These are phyloP conservation scores for Tamias sibiricus DNA, from an alignment of 2,113 vertebrate genomes.

Conservation along the genomic window DNA sequence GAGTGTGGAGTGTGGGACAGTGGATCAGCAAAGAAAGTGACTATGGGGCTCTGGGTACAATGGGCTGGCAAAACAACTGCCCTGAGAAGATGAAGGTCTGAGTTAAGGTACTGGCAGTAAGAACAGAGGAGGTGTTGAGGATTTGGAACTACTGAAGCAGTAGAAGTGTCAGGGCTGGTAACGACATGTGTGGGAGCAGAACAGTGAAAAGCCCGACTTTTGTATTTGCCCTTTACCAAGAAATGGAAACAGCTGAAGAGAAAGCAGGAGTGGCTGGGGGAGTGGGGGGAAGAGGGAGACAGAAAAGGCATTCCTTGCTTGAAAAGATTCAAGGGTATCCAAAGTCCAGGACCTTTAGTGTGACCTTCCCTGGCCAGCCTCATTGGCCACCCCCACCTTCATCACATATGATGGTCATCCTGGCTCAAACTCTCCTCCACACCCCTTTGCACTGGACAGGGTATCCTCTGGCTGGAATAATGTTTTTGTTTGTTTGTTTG, in stretches of 20 bases:
- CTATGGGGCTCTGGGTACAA: neutral
- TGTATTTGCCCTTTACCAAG: slow-evolving; percentile 10
- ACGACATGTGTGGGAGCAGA: neutral
- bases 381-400: neutral
- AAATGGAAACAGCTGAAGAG: neutral
- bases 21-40: neutral
- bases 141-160: neutral
- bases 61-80: neutral
- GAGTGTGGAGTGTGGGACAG: neutral
- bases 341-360: neutral
- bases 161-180: neutral
- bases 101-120: neutral
- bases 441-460: neutral
- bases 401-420: neutral
- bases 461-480: neutral
- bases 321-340: neutral
- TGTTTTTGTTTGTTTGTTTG: too few species aligned
- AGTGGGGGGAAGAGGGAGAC: neutral
- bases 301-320: neutral
- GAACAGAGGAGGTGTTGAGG: neutral
- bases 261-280: neutral
- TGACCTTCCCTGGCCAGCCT: neutral
- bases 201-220: neutral
- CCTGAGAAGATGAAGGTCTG: neutral
- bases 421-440: neutral